These are phyloP conservation scores for Ceyx margarethae DNA, from an alignment of 2,113 vertebrate genomes.

Conservation along the genomic window DNA sequence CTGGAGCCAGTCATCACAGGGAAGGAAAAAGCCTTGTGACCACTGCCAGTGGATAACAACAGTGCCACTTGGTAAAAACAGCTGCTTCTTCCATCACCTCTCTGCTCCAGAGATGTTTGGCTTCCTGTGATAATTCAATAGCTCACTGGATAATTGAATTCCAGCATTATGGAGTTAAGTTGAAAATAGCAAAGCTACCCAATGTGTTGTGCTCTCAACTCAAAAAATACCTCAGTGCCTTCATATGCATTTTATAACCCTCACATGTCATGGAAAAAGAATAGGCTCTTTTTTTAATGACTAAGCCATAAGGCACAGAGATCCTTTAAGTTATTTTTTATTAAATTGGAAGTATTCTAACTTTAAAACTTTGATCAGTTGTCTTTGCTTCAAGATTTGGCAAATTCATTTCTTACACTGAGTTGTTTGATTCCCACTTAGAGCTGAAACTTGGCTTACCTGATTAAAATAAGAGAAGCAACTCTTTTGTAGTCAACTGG, in stretches of 20 bases:
- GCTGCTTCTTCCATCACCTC: not conserved
- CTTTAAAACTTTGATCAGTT: not conserved
- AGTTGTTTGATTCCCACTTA: not conserved
- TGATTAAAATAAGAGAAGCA: conserved; percentile 87
- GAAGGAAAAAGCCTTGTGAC: not conserved
- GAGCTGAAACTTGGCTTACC: conserved; percentile 73
- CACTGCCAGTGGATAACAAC: not conserved
- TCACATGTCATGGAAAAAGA: not conserved
- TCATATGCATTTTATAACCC: not conserved
- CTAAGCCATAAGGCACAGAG: not conserved
- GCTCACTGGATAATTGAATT: not conserved
- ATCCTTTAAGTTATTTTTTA: not conserved
- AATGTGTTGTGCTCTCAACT: not conserved
- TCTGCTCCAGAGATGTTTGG: not conserved
- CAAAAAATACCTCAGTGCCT: not conserved
- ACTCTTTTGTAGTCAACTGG: conserved; percentile 88
- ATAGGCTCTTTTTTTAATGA: not conserved
- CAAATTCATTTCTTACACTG: not conserved
- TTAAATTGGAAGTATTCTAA: not conserved
- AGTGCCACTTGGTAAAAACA: not conserved
- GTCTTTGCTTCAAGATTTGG: not conserved
- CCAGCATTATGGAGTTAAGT: not conserved
- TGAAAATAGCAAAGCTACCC: not conserved
- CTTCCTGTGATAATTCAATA: not conserved
- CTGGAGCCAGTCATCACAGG: not conserved